Percentiles rank a stretch among this genome's conserved stretches.
Conservation (phyloP, 2,888 invertebrate species). For the Nematopogon swammerdamellus region DNA sequence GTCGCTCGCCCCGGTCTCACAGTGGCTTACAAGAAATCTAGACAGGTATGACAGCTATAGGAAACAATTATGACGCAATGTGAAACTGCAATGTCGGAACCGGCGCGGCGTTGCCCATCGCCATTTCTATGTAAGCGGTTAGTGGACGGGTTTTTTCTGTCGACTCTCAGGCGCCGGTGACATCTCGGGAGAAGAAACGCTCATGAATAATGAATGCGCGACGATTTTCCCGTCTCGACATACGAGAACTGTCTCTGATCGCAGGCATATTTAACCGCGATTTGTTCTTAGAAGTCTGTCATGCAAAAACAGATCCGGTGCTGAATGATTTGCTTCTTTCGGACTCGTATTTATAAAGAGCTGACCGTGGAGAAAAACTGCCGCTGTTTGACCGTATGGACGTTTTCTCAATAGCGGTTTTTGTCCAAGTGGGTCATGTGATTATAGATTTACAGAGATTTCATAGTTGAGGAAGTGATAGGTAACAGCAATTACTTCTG, state of each 20-base stretch:
- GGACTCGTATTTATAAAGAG: too few species aligned
- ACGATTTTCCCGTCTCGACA: background rate
- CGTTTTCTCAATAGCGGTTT: too few species aligned
- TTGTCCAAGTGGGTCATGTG: too few species aligned
- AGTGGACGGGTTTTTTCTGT: background rate
- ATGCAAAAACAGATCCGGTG: too few species aligned
- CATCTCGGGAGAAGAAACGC: constrained; percentile 12
- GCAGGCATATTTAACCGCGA: background rate
- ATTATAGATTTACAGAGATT: too few species aligned
- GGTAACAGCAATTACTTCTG: too few species aligned
- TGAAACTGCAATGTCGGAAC: constrained; percentile 16
- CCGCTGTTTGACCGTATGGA: too few species aligned
- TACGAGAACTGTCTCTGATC: background rate
- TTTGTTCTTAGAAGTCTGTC: background rate
- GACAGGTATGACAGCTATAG: background rate
- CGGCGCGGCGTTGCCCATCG: background rate
- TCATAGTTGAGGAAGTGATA: too few species aligned
- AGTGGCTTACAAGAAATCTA: too few species aligned
- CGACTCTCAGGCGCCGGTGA: constrained; percentile 20
- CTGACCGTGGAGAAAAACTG: too few species aligned
- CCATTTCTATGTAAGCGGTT: background rate
- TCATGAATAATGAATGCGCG: background rate
- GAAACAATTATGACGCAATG: constrained; percentile 28
- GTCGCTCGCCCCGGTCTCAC: too few species aligned
- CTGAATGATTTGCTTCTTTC: too few species aligned